Evolutionary conservation across 2,113 vertebrate species (phyloP), one percentile per base, ranked within the genome.

Genomic region (Sinocyclocheilus grahami): DNA sequence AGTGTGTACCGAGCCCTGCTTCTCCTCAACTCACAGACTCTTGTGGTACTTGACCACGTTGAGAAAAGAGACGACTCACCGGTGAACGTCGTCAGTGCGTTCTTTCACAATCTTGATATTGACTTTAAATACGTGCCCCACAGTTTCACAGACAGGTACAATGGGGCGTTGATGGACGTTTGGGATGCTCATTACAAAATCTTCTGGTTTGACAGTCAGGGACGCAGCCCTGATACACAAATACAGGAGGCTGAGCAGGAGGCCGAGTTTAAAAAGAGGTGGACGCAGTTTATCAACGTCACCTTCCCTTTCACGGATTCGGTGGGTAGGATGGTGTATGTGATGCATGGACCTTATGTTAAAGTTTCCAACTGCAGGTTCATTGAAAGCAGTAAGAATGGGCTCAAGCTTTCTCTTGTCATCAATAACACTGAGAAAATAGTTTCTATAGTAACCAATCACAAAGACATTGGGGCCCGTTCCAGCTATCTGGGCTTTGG

Each of bases 141-240:
- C 85, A 96, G 87, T 85, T 96, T 96, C 89, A 94, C 95, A 94
- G 97, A 95, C 90, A 95, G 90, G 87, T 97, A 97, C 48, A 97
- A 95, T 4, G 98, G 98, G 20, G 98, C 96, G 27, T 95, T 99
- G 96, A 99, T 99, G 98, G 98, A 99, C 53, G 97, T 99, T 53
- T 99, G 98, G 98, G 98, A 99, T 77, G 98, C 97, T 42, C 97
- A 99, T 91, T 99, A 99, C 93, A 98, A 97, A 92, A 99, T 99
- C 97, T 98, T 99, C 91, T 99, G 98, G 98, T 96, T 99, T 88
- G 97, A 98, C 92, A 95, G 94, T 87, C 95, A 86, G 91, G 98
- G 97, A 86, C 93, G 85, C 89, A 99, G 97, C 91, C 97, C 98
- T 0, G 89, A 94, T 39, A 95, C 96, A 65, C 95, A 91, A 80